Evolutionary conservation across 2,113 vertebrate species (phyloP).

Genomic region (Oreochromis spilurus): DNA sequence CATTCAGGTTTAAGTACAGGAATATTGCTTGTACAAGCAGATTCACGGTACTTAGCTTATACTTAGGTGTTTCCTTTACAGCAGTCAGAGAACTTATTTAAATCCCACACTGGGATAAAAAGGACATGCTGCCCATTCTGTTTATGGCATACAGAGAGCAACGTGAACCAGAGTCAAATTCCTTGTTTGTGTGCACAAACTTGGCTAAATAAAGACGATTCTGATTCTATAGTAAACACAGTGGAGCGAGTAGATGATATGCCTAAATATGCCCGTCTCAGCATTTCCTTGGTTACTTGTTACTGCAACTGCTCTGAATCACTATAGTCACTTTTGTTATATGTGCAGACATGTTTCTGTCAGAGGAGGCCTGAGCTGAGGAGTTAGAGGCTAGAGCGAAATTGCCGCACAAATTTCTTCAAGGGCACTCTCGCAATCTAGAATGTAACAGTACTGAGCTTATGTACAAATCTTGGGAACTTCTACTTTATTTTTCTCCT

Average conservation of each 20-base stretch:
- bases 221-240: neutral
- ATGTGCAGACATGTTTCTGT: neutral
- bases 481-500: neutral
- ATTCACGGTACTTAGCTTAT: neutral
- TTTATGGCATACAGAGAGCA: neutral
- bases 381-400: neutral
- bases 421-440: neutral
- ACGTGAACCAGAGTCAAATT: neutral
- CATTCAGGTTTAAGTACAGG: neutral
- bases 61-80: neutral
- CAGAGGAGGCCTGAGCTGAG: neutral
- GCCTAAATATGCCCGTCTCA: neutral
- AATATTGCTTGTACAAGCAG: neutral
- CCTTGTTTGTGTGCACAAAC: neutral
- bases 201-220: neutral
- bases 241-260: neutral
- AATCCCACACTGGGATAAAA: neutral
- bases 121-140: neutral
- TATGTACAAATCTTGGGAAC: neutral
- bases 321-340: neutral
- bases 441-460: neutral
- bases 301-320: neutral
- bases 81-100: neutral
- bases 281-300: neutral
- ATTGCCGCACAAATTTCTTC: neutral